Conservation (phyloP, 2,113 vertebrate species). For the Megaleporinus macrocephalus region DNA sequence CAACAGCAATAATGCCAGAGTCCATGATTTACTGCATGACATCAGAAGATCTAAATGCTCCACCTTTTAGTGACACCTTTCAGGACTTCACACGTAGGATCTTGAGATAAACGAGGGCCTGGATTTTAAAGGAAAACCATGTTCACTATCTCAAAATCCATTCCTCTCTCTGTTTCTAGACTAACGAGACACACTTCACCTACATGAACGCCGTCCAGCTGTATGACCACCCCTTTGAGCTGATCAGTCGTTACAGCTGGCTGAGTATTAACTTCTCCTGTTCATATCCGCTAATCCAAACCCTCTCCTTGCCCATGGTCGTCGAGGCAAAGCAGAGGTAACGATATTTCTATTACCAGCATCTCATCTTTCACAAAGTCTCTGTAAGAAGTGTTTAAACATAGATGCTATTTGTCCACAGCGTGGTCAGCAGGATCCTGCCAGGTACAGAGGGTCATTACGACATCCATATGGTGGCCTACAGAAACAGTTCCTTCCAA, state of each 20-base stretch:
- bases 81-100: not conserved
- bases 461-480: too few species aligned
- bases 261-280: constrained; percentile 44
- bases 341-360: too few species aligned
- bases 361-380: not conserved
- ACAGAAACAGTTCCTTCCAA: too few species aligned
- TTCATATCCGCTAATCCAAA: constrained; percentile 46
- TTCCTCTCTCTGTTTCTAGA: not conserved
- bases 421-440: too few species aligned
- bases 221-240: not conserved
- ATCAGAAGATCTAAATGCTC: too few species aligned
- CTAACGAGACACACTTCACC: constrained; percentile 10
- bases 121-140: too few species aligned
- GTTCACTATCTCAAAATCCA: too few species aligned
- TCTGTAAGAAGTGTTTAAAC: not conserved
- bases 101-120: too few species aligned
- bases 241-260: constrained; percentile 49
- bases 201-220: not conserved
- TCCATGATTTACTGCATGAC: too few species aligned
- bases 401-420: not conserved
- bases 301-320: constrained; percentile 17
- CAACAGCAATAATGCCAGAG: too few species aligned
- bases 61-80: not conserved
- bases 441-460: too few species aligned
- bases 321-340: constrained; percentile 42